A percentile compares a stretch with the other conserved stretches of the same genome.
Evolutionary conservation across 2,797 vertebrate genomes (phyloP).

Genomic region (Centropyge bicolor): DNA sequence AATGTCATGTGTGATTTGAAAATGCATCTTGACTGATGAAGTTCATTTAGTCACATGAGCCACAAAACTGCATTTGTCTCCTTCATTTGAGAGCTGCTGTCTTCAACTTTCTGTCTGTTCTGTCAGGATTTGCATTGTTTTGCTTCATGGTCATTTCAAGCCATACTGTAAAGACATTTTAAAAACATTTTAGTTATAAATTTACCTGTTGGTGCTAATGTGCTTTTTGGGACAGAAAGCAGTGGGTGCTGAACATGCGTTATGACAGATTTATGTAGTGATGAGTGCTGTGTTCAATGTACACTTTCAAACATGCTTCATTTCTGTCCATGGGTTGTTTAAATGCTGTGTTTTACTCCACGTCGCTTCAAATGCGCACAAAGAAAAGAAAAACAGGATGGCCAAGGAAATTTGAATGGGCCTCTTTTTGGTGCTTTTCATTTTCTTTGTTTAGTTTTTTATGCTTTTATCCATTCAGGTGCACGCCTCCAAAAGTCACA

Average conservation of each 20-base stretch:
- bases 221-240: not conserved
- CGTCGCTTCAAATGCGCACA: not conserved
- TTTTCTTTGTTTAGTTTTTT: conserved; percentile 3
- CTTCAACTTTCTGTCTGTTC: not conserved
- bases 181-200: not conserved
- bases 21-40: not conserved
- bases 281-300: conserved; percentile 14
- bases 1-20: not conserved
- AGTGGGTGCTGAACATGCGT: conserved; percentile 3
- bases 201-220: conserved; percentile 7
- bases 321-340: conserved; percentile 1
- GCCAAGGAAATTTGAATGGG: not conserved
- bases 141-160: not conserved
- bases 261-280: not conserved
- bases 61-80: not conserved
- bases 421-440: not conserved
- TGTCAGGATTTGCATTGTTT: not conserved
- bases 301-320: not conserved
- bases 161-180: not conserved
- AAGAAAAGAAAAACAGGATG: not conserved
- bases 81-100: not conserved
- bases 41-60: not conserved
- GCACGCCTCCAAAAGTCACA: not conserved
- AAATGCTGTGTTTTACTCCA: conserved; percentile 6
- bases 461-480: not conserved